Base-by-base conservation (phyloP, 2,113 vertebrate genomes). In the Dasyornis broadbenti region DNA sequence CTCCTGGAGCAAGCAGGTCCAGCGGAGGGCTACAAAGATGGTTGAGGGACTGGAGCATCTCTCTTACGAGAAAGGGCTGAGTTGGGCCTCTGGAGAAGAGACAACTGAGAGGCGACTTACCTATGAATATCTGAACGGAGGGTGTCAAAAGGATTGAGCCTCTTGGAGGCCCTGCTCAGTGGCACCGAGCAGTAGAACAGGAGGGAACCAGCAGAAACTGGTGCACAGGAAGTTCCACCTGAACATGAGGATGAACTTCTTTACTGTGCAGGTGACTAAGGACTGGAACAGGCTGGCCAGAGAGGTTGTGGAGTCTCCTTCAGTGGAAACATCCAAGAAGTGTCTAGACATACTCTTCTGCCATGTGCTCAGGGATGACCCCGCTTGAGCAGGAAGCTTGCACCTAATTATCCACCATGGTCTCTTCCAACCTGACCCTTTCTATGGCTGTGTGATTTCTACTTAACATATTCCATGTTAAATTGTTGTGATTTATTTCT, bases 331-430 rank as follows among this genome's bases (percentile, higher is more conserved):
- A 4, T n/a, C 20, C 39, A 39, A 40, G n/a, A 68, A 30, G 23
- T 15, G 19, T 45, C 52, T 73, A 23, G 33, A 24, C 3, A 6
- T 7, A 59, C 10, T 52, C 15, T 15, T 52, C 13, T 53, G 39
- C 18, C 1, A 0, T 53, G n/a, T 53, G 13, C 53, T 68, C 33
- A 82, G 9, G 33, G 23, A 39, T 59, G 19, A 20, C 19, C 7
- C 15, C 28, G 0, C 19, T n/a, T 39, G 23, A 68, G 24, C 24
- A 53, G 23, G 39, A n/a, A 60, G 8, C 13, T 53, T 75, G 30
- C 28, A 75, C 18, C 2, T 0, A 0, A 20, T 60, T 19, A 39
- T 19, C 16, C 37, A 11, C 15, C 33, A 15, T 30, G 28, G 13
- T 45, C 47, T 20, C 9, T 82, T 40, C 30, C 45, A 53, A n/a